Conservation (phyloP, 2,797 vertebrate genomes). For the Diplodus sargus region DNA sequence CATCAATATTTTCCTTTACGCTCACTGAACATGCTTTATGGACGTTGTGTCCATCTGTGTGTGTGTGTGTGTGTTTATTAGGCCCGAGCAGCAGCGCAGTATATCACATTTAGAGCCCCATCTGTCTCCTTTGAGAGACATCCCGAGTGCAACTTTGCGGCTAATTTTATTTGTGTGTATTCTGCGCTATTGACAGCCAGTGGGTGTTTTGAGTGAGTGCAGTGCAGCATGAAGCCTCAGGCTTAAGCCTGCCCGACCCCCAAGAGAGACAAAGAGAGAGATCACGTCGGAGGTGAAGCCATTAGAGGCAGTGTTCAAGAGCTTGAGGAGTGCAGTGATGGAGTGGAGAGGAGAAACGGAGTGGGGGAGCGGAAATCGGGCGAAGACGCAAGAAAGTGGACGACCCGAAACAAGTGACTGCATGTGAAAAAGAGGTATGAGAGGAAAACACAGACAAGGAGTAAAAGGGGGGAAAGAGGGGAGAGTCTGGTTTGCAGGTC, state of each 20-base stretch:
- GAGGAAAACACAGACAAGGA: neutral
- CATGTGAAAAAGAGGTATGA: constrained; percentile 3
- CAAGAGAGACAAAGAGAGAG: constrained; percentile 46
- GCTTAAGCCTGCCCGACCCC: constrained; percentile 52
- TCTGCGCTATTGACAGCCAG: constrained; percentile 24
- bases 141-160: neutral
- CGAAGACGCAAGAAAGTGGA: constrained; percentile 31
- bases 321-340: constrained; percentile 45
- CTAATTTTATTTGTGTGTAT: constrained; percentile 28
- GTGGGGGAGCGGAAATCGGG: constrained; percentile 44
- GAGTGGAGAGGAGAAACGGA: constrained; percentile 42
- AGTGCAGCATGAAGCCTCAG: constrained; percentile 22
- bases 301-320: constrained; percentile 64
- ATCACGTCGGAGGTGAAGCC: constrained; percentile 61
- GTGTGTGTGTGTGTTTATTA: neutral
- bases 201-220: constrained; percentile 49
- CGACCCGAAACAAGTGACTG: constrained; percentile 51
- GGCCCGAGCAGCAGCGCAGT: constrained; percentile 23
- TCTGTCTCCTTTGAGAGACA: constrained; percentile 35
- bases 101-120: constrained; percentile 47
- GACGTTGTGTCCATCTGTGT: constrained; percentile 40
- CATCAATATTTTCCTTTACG: constrained; percentile 49
- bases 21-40: constrained; percentile 43
- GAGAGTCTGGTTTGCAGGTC: neutral
- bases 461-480: neutral